These are phyloP conservation scores for Machimus atricapillus DNA, from an alignment of 2,888 invertebrate genomes.

Conservation along the genomic window DNA sequence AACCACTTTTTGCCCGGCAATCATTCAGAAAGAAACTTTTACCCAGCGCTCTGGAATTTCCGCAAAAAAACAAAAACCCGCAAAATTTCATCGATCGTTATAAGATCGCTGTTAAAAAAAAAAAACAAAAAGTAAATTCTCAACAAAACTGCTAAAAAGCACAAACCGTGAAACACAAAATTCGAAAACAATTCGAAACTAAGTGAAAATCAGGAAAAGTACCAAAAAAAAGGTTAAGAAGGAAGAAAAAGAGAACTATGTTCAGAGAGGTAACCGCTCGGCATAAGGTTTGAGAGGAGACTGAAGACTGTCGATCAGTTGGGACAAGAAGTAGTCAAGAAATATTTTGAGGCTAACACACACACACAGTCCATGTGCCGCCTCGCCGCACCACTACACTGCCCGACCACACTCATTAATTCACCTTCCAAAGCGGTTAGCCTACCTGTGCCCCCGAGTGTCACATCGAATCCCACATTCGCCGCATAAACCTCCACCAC, in stretches of 20 bases:
- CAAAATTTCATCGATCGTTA: neutral
- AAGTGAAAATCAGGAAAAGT: slow-evolving; percentile 10
- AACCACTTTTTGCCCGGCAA: neutral
- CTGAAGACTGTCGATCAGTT: slow-evolving; percentile 43
- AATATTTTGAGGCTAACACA: neutral
- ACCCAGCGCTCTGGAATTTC: neutral
- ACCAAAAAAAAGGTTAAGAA: slow-evolving; percentile 20
- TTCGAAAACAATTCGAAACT: slow-evolving; percentile 13
- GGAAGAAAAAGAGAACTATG: slow-evolving; percentile 3
- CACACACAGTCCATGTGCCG: neutral
- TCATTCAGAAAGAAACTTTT: neutral
- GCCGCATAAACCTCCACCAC: neutral
- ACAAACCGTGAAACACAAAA: slow-evolving; percentile 14
- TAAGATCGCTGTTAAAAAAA: neutral
- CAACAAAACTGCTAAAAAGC: neutral
- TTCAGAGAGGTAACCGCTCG: slow-evolving; percentile 45
- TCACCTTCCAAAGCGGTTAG: slow-evolving; percentile 24
- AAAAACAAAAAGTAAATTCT: neutral
- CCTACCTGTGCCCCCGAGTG: slow-evolving; percentile 34
- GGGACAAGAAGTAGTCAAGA: slow-evolving; percentile 29
- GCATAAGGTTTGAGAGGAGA: slow-evolving; percentile 46
- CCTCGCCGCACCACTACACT: neutral
- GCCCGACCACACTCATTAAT: slow-evolving; percentile 1
- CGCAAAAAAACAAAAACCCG: neutral
- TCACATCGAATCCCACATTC: slow-evolving; percentile 29